Evolutionary conservation across 2,797 vertebrate genomes (phyloP), one percentile per base, ranked within the genome.

Genomic region (Apogon hyalosoma): DNA sequence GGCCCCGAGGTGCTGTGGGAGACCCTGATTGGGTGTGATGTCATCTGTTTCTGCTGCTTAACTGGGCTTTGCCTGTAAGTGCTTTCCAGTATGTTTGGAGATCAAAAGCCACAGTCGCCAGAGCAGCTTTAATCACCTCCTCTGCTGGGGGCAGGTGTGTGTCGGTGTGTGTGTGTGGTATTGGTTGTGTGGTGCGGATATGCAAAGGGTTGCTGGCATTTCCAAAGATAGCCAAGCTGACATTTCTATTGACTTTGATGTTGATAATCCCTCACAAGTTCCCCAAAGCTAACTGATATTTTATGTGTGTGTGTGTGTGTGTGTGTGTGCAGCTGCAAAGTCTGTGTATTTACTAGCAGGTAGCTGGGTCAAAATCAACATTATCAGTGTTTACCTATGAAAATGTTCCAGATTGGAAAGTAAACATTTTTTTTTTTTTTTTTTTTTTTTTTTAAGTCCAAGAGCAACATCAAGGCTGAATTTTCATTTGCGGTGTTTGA

Each of bases 171-270:
- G 73, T 56, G 66, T 57, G 65, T 56, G 69, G 58, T 75, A 11
- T 57, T 68, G 82, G 75, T 92, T 82, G 91, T 90, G 92, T 73
- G 81, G 88, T 93, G 79, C 88, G 92, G 93, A 95, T 96, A 96
- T 96, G 96, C 95, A 96, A 95, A 93, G 93, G 93, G 93, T 95
- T 97, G 89, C 92, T 98, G 96, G 95, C 96, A 96, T 97, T 98
- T 98, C 95, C 95, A 95, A 95, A 96, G 95, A 96, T 94, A 95
- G 96, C 93, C 94, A 92, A 92, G 87, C 92, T 94, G 95, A 96
- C 96, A 97, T 98, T 98, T 98, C 95, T 95, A 93, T 92, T 93
- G 92, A 94, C 96, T 98, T 98, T 98, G 96, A 98, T 96, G 96
- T 96, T 96, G 95, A 96, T 97, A 96, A 98, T 96, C 95, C 95